Evolutionary conservation across 2,888 invertebrate genomes (phyloP).

Genomic region (Platycheirus rosarum): DNA sequence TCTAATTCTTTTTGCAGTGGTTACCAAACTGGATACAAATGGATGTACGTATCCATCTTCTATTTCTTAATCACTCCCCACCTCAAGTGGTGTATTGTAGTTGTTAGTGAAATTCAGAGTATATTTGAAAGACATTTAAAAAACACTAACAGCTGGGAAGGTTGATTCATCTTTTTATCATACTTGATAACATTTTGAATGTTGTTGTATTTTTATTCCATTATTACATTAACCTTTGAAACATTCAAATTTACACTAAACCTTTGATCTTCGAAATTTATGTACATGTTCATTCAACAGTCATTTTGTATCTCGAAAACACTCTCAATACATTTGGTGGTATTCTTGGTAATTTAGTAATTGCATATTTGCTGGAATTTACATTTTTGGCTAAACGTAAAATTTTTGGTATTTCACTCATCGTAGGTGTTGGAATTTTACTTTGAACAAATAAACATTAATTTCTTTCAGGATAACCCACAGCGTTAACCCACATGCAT

Average conservation of each 20-base stretch:
- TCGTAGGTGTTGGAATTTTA: background rate
- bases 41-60: constrained; percentile 76
- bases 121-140: too few species aligned
- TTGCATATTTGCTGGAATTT: background rate
- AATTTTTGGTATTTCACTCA: background rate
- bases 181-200: too few species aligned
- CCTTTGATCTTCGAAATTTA: background rate
- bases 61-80: constrained; percentile 30
- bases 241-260: background rate
- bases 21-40: constrained; percentile 76
- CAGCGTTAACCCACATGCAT: too few species aligned
- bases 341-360: background rate
- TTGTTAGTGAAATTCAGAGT: too few species aligned
- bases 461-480: background rate
- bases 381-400: background rate
- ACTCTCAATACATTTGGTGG: constrained; percentile 3
- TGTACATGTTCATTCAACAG: background rate
- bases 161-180: constrained; percentile 3
- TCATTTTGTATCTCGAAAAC: constrained; percentile 10
- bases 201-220: background rate
- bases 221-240: background rate
- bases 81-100: constrained; percentile 40
- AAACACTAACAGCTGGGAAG: background rate
- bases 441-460: too few species aligned
- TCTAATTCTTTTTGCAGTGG: constrained; percentile 75